Conservation (phyloP, 2,113 vertebrate species). For the Calyptomena viridis region DNA sequence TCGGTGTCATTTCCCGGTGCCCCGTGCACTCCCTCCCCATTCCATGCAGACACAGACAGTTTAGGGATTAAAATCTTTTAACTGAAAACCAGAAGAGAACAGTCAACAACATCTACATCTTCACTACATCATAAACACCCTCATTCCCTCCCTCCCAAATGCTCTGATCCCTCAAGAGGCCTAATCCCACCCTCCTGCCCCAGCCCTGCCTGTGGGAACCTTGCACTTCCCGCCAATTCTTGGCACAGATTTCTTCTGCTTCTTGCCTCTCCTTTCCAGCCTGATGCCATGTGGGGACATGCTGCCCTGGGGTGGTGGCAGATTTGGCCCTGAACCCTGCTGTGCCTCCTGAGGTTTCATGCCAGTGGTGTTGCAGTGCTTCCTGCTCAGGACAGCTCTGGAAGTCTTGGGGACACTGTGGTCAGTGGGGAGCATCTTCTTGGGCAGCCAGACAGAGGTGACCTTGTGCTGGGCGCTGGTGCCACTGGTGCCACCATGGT, state of each 20-base stretch:
- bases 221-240: not conserved
- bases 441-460: not conserved
- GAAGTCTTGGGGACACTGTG: conserved; percentile 24
- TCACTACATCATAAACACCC: not conserved
- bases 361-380: not conserved
- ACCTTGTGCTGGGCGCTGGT: not conserved
- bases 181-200: not conserved
- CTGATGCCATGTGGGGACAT: not conserved
- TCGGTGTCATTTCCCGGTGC: not conserved
- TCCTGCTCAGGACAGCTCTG: not conserved
- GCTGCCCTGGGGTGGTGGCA: not conserved
- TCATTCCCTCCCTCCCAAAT: fast-evolving
- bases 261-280: not conserved
- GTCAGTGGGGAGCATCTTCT: conserved; percentile 14
- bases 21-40: not conserved
- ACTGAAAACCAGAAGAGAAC: not conserved
- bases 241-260: not conserved
- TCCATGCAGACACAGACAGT: not conserved
- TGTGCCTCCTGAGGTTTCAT: not conserved
- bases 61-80: not conserved
- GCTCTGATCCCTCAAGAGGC: not conserved
- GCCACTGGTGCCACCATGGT: not conserved
- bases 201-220: not conserved
- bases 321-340: not conserved
- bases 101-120: not conserved